Evolutionary conservation across 1,140 invertebrate genomes (phyloP), one percentile per base, ranked within the genome.

Genomic region (Euschistus heros): DNA sequence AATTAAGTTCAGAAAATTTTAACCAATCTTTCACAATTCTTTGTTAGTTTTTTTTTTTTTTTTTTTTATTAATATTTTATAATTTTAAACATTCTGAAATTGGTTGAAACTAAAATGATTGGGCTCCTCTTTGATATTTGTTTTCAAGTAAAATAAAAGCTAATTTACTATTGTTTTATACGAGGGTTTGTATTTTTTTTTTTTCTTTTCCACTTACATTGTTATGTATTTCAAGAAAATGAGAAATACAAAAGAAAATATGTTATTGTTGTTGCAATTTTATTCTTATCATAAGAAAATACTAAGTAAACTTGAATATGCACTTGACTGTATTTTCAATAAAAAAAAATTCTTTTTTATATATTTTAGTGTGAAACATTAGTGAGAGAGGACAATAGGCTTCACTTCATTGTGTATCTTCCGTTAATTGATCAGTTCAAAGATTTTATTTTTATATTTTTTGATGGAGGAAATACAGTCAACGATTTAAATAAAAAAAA

Each of bases 251-350:
- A 59, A 22, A 22, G 24, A 54, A n/a, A 59, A 66, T 66, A 66
- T 63, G 65, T 66, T 66, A 66, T 66, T 66, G 65, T 66, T 66
- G 65, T 66, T 66, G 65, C 65, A 66, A 66, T 61, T 66, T 66
- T 66, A 66, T 66, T 66, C 60, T 66, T 66, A 66, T 63, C 65
- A 63, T 66, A 66, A 62, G 61, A 66, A 63, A 63, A 52, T 50
- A 66, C 26, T 63, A 66, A 66, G 50, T 63, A 66, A 63, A 66
- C 60, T 57, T 66, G 59, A 44, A 62, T 66, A 63, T 60, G 50
- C 52, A 57, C 20, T 66, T 61, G 65, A 61, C 65, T 66, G 50
- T 66, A 66, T 66, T 66, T 62, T 44, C 65, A 47, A 24, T 44
- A 61, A 14, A 33, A 37, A 37, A 37, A 37, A 37, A 37, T 10